Base-by-base conservation (phyloP, 2,113 vertebrate species). In the Siniperca knerii region DNA sequence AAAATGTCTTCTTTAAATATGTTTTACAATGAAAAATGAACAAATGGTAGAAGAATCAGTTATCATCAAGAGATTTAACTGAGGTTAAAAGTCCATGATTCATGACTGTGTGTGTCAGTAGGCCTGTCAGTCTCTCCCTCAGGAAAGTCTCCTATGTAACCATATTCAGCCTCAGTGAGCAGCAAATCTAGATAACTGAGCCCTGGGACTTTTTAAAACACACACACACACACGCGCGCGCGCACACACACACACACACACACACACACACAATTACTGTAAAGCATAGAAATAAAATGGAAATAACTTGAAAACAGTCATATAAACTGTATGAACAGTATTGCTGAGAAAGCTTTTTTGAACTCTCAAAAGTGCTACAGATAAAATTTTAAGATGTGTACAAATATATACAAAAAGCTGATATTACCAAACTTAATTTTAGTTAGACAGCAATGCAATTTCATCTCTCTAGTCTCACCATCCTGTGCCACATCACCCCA, bases 81-180 rank as follows among this genome's bases (percentile, higher is more conserved):
- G 15, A 84, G 35, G 73, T 89, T 80, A 81, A 85, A 82, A 77
- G 71, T 80, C 50, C 18, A 66, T 62, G 37, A 67, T 71, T 80
- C 68, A 68, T 2, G 29, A 50, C 15, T 79, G 57, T 77, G 58
- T 64, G 37, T 73, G 71, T 87, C 83, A 89, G 76, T 89, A 82
- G 80, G 87, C 42, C 84, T 87, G 77, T 75, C 77, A 76, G 71
- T 74, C 25, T 81, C 73, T 93, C 92, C 92, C 85, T 44, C 84
- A 90, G 86, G 89, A 89, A 84, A 29, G 72, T 75, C 82, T 76
- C 75, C 60, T 77, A 57, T 79, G 60, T 77, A 88, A 68, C 75
- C 79, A 89, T 82, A 90, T 93, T 95, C 89, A 92, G 91, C 89
- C 87, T 89, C 68, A 87, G 48, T 93, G 73, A 95, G 88, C 92